phyloP scores from a whole-genome alignment of 2,113 vertebrate genomes.

The Phoenicopterus ruber region DNA sequence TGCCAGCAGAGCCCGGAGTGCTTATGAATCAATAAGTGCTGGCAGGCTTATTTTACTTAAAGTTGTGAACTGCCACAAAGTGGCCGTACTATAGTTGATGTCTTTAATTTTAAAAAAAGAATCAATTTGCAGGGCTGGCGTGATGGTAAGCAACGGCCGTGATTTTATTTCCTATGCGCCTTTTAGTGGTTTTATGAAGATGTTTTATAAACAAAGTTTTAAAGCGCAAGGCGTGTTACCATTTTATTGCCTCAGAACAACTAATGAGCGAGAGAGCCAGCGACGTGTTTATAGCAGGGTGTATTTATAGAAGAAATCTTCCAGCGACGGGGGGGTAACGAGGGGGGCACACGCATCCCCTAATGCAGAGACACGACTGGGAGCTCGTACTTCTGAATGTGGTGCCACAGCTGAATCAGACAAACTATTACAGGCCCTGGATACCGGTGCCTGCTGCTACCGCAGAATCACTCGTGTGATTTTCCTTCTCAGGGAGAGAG shows the following conservation, averaged over 20 bases:
- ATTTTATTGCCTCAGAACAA: neutral
- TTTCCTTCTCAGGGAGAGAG: neutral
- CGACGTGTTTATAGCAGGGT: neutral
- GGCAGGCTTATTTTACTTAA: neutral
- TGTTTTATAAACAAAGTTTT: slow-evolving; percentile 13
- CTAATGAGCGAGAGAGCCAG: neutral
- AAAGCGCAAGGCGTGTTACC: neutral
- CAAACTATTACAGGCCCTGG: neutral
- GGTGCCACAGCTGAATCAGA: neutral
- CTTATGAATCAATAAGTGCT: neutral
- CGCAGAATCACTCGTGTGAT: neutral
- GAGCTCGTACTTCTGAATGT: neutral
- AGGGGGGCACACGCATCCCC: neutral
- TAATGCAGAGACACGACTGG: neutral
- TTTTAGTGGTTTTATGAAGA: slow-evolving; percentile 10
- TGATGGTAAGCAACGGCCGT: neutral
- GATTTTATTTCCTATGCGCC: neutral
- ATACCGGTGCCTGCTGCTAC: neutral
- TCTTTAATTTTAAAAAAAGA: slow-evolving; percentile 22
- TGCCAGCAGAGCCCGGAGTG: neutral
- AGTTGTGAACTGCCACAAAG: neutral
- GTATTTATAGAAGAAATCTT: neutral
- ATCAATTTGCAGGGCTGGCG: neutral
- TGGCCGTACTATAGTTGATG: neutral
- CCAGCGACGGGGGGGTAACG: neutral